phyloP scores from a whole-genome alignment of 2,113 vertebrate species.

The Hassar affinis region DNA sequence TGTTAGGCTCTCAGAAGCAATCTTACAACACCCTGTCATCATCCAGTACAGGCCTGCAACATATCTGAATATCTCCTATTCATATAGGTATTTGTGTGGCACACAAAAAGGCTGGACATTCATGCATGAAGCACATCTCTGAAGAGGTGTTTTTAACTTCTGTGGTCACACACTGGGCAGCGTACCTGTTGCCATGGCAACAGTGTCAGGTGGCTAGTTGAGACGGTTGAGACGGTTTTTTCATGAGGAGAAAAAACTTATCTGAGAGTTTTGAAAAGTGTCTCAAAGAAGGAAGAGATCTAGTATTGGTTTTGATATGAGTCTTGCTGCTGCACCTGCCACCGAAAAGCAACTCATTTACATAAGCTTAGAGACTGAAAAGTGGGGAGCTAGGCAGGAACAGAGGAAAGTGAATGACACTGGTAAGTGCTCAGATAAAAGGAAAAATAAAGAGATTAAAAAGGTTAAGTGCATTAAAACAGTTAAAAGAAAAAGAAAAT shows the following conservation, averaged over 20 bases:
- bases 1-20: constrained; percentile 82
- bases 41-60: constrained; percentile 1
- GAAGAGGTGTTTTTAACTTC: neutral
- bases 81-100: neutral
- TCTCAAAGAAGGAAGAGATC: neutral
- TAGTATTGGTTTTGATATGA: constrained; percentile 32
- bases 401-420: too few relatives aligned
- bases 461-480: too few relatives aligned
- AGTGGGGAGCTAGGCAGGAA: too few relatives aligned
- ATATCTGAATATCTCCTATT: constrained; percentile 30
- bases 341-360: neutral
- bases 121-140: neutral
- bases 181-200: neutral
- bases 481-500: too few relatives aligned
- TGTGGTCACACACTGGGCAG: neutral
- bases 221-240: constrained; percentile 1
- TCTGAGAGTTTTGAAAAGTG: neutral
- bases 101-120: neutral
- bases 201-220: constrained; percentile 17
- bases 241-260: neutral
- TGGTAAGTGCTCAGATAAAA: too few relatives aligned
- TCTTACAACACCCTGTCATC: constrained; percentile 57
- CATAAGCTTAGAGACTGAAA: too few relatives aligned
- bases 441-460: too few relatives aligned
- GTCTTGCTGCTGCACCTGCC: constrained; percentile 29